Conservation (phyloP, 2,113 vertebrate genomes). For the Oryzias celebensis region DNA sequence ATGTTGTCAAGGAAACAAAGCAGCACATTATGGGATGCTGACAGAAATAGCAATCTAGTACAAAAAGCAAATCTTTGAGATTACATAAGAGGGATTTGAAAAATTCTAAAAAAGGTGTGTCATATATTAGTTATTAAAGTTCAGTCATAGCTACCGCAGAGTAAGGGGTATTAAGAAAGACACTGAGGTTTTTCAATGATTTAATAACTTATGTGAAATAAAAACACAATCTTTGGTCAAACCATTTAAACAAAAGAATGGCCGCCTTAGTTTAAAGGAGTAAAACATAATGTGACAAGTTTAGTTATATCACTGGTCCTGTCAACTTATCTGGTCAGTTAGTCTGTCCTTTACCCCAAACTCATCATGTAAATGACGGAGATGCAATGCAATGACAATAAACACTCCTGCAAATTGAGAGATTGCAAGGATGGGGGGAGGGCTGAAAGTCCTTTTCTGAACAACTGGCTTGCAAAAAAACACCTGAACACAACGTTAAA, state of each 20-base stretch:
- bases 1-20: conserved; percentile 73
- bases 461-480: conserved; percentile 16
- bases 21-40: conserved; percentile 69
- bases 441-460: conserved; percentile 18
- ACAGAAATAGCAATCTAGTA: conserved; percentile 69
- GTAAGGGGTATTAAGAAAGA: conserved; percentile 7
- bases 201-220: not conserved
- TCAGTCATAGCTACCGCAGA: conserved; percentile 2
- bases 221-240: not conserved
- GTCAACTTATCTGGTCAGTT: conserved; percentile 3
- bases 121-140: conserved; percentile 30
- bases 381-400: conserved; percentile 13
- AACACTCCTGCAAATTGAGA: conserved; percentile 20
- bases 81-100: conserved; percentile 62
- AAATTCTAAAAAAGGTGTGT: conserved; percentile 18
- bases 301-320: not conserved
- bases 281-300: not conserved
- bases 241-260: not conserved
- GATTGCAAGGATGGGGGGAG: conserved; percentile 5
- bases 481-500: conserved; percentile 2
- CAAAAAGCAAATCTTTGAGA: conserved; percentile 54
- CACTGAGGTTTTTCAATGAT: conserved; percentile 2
- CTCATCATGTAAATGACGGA: conserved; percentile 11
- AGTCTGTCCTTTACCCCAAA: conserved; percentile 12
- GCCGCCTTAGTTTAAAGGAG: not conserved